These are phyloP conservation scores for Galendromus occidentalis DNA, from an alignment of 1,140 invertebrate species.

Conservation along the genomic window DNA sequence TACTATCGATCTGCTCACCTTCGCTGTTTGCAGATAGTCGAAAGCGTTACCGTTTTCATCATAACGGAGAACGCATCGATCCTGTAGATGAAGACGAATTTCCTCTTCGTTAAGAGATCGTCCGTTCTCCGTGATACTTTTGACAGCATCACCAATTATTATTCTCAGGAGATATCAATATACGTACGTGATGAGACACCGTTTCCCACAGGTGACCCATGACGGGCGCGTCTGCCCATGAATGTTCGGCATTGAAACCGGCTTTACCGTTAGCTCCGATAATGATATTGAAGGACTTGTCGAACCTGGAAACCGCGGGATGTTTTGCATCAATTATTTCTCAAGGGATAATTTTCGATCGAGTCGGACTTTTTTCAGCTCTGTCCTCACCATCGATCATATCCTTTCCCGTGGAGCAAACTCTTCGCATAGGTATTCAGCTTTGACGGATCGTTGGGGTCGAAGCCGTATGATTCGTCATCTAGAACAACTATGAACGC, in stretches of 20 bases:
- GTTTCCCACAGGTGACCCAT: slow-evolving; percentile 79
- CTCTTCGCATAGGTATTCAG: slow-evolving; percentile 63
- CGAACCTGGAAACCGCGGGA: slow-evolving; percentile 37
- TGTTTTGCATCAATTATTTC: neutral
- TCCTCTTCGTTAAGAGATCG: neutral
- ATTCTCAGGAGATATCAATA: neutral
- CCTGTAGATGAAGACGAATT: neutral
- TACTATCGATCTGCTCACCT: neutral
- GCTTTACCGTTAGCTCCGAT: slow-evolving; percentile 64
- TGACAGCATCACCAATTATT: neutral
- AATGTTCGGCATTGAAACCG: slow-evolving; percentile 8
- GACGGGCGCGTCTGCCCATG: slow-evolving; percentile 78
- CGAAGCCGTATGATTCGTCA: slow-evolving; percentile 61
- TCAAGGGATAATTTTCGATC: too few species aligned
- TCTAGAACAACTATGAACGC: slow-evolving; percentile 81
- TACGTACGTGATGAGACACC: neutral
- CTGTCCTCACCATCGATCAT: slow-evolving; percentile 58
- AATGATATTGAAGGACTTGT: slow-evolving; percentile 93
- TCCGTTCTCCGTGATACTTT: neutral
- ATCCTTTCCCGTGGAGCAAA: slow-evolving; percentile 82
- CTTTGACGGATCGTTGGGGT: slow-evolving; percentile 45
- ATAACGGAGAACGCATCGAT: neutral
- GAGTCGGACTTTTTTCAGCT: too few species aligned
- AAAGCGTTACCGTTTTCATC: neutral
- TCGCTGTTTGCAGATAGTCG: neutral